phyloP scores from a whole-genome alignment of 1,140 invertebrate genomes.

The Zeugodacus cucurbitae region DNA sequence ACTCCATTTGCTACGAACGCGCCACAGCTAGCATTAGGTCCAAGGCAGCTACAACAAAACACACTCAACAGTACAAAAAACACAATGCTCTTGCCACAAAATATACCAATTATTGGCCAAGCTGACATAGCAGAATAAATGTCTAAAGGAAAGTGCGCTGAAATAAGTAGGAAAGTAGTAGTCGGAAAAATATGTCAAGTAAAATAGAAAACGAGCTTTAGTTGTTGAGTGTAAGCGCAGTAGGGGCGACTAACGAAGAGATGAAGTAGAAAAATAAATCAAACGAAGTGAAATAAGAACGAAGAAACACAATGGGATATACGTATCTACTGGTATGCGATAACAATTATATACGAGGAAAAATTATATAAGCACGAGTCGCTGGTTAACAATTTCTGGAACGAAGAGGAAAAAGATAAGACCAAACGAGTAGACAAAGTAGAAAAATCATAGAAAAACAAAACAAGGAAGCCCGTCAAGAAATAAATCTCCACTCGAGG shows the following conservation, averaged over 20 bases:
- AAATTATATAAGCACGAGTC: too few species aligned
- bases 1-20: neutral
- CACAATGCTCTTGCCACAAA: neutral
- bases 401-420: too few species aligned
- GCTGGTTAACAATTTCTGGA: too few species aligned
- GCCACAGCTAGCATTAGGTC: neutral
- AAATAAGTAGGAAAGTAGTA: neutral
- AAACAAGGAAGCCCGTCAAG: neutral
- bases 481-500: neutral
- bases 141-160: neutral
- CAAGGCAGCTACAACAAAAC: neutral
- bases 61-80: neutral
- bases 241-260: neutral
- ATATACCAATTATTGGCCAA: slow-evolving; percentile 18
- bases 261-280: neutral
- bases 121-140: neutral
- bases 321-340: too few species aligned
- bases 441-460: neutral
- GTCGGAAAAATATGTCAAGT: neutral
- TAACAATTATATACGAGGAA: too few species aligned
- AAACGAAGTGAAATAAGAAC: neutral
- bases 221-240: neutral
- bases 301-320: too few species aligned
- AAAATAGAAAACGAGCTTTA: slow-evolving; percentile 15
- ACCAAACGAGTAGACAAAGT: too few species aligned